Conservation (phyloP, 1,140 invertebrate genomes). For the Cotesia vestalis region DNA sequence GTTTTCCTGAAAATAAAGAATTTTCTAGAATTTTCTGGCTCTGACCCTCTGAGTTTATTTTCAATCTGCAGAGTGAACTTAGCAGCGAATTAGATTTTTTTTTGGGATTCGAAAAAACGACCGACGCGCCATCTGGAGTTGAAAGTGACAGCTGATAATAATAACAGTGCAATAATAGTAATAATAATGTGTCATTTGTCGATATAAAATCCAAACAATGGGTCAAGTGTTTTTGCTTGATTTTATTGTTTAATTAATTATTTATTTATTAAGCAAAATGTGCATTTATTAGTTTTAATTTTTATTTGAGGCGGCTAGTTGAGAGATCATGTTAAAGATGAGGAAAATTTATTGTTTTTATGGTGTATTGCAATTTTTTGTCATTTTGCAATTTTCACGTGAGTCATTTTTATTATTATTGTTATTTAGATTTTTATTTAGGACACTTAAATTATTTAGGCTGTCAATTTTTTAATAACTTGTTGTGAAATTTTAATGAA, state of each 20-base stretch:
- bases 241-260: slow-evolving; percentile 28
- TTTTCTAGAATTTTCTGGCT: too few species aligned
- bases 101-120: too few species aligned
- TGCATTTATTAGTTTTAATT: neutral
- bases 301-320: neutral
- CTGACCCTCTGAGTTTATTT: too few species aligned
- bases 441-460: too few species aligned
- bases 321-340: neutral
- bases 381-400: slow-evolving; percentile 10
- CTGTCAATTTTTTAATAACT: too few species aligned
- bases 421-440: neutral
- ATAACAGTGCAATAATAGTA: neutral
- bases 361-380: neutral
- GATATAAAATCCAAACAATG: slow-evolving; percentile 27
- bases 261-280: neutral
- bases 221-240: slow-evolving; percentile 19
- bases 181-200: too few species aligned
- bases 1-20: too few species aligned
- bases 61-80: too few species aligned
- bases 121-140: too few species aligned
- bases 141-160: too few species aligned
- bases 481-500: too few species aligned
- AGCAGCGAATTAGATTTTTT: too few species aligned
- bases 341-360: slow-evolving; percentile 3
- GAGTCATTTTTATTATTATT: neutral